Percentiles rank a stretch among this genome's conserved stretches.
phyloP scores from a whole-genome alignment of 2,797 vertebrate species.

The Megalops cyprinoides region DNA sequence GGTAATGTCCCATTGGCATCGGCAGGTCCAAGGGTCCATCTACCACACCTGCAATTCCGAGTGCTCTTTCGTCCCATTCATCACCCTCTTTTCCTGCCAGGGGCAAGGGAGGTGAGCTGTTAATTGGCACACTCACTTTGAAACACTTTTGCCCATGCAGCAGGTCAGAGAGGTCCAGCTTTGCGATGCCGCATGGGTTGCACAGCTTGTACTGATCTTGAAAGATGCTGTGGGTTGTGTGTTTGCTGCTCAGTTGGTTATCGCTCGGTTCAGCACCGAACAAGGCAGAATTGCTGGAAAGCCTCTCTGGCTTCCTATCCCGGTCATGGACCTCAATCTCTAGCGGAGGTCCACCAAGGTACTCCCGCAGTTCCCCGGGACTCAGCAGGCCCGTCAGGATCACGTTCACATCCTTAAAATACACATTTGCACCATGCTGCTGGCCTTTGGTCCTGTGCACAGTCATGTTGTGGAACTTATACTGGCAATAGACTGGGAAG shows the following conservation, averaged over 20 bases:
- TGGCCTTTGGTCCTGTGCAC: conserved; percentile 70
- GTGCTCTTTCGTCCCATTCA: conserved; percentile 26
- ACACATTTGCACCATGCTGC: conserved; percentile 65
- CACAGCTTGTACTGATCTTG: conserved; percentile 35
- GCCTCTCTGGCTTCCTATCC: conserved; percentile 66
- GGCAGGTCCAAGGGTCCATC: conserved; percentile 24
- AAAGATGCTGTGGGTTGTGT: conserved; percentile 42
- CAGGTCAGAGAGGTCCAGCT: conserved; percentile 74
- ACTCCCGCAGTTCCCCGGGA: conserved; percentile 67
- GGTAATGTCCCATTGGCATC: conserved; percentile 71
- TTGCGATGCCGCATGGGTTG: conserved; percentile 72
- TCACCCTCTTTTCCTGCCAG: neutral
- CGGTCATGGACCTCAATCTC: conserved; percentile 84
- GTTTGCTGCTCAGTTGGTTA: conserved; percentile 45
- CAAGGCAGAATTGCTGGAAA: conserved; percentile 39
- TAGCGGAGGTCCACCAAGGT: conserved; percentile 75
- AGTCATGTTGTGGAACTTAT: conserved; percentile 70
- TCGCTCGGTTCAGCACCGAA: conserved; percentile 62
- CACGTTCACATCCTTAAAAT: conserved; percentile 81
- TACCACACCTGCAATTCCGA: conserved; percentile 4
- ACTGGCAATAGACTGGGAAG: conserved; percentile 80
- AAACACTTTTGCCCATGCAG: conserved; percentile 69
- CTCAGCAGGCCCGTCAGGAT: conserved; percentile 75
- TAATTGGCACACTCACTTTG: conserved; percentile 69
- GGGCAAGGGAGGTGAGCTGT: conserved; percentile 53